Conservation (phyloP, 2,113 vertebrate species). For the Dicaeum eximium region DNA sequence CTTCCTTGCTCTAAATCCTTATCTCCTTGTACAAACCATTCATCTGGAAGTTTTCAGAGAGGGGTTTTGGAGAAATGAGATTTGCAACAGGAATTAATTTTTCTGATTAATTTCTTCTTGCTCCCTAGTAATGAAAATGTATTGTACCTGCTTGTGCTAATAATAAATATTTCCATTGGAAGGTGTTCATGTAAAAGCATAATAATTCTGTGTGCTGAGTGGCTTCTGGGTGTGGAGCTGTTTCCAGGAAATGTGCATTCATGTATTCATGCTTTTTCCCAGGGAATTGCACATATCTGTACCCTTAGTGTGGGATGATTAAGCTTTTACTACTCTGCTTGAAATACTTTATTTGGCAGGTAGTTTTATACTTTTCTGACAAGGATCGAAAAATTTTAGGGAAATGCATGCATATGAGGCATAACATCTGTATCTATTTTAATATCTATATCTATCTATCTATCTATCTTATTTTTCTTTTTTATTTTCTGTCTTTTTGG, state of each 20-base stretch:
- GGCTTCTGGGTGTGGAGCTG: slow-evolving; percentile 28
- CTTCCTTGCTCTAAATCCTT: neutral
- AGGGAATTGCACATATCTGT: slow-evolving; percentile 24
- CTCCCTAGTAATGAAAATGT: slow-evolving; percentile 1
- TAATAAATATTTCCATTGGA: slow-evolving; percentile 17
- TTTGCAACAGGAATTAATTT: slow-evolving; percentile 17
- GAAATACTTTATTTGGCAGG: slow-evolving; percentile 27
- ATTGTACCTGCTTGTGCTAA: slow-evolving; percentile 40
- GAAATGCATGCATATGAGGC: neutral
- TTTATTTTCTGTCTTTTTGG: neutral
- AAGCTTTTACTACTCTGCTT: slow-evolving; percentile 21
- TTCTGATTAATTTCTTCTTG: neutral
- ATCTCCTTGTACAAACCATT: neutral
- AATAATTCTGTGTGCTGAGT: slow-evolving; percentile 9
- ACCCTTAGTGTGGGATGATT: neutral
- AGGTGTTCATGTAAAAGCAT: slow-evolving; percentile 16
- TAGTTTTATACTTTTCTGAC: neutral
- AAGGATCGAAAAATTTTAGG: neutral
- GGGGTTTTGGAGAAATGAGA: neutral
- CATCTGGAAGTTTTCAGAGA: neutral
- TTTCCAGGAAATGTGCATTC: slow-evolving; percentile 50
- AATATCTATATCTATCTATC: neutral
- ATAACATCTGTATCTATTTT: neutral
- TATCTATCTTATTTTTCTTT: neutral
- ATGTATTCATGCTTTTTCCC: slow-evolving; percentile 32